These are phyloP conservation scores for Berghia stephanieae DNA, from an alignment of 1,140 invertebrate genomes.

Conservation along the genomic window DNA sequence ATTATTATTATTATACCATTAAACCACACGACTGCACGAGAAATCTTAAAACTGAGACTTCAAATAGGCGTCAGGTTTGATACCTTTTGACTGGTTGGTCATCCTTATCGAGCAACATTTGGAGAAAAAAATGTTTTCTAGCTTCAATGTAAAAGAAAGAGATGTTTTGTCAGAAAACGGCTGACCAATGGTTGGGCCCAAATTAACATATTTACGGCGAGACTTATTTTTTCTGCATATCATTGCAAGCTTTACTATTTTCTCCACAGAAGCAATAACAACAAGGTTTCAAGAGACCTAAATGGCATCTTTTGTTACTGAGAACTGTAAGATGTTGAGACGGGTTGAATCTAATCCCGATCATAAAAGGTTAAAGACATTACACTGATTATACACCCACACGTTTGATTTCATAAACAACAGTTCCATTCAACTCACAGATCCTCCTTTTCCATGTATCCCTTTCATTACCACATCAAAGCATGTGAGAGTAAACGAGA, in stretches of 20 bases:
- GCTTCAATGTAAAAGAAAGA: not conserved
- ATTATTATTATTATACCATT: not conserved
- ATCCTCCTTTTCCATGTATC: too few relatives aligned
- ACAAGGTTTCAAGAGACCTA: not conserved
- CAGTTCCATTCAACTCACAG: too few relatives aligned
- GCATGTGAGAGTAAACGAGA: slow-evolving; percentile 13
- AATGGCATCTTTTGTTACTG: not conserved
- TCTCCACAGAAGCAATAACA: not conserved
- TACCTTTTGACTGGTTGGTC: not conserved
- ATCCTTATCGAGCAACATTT: too few relatives aligned
- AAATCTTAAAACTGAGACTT: not conserved
- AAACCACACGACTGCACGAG: not conserved
- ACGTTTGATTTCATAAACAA: not conserved
- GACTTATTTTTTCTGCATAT: too few relatives aligned
- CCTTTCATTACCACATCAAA: too few relatives aligned
- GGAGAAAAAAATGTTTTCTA: not conserved
- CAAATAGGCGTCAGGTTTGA: not conserved
- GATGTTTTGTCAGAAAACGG: not conserved
- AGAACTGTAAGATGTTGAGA: not conserved
- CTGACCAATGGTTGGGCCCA: not conserved
- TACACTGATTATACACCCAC: not conserved
- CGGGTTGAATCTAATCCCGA: too few relatives aligned
- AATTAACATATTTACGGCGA: not conserved
- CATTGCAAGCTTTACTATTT: not conserved
- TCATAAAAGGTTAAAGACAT: too few relatives aligned